Percentiles rank a stretch among this genome's conserved stretches.
phyloP scores from a whole-genome alignment of 1,140 invertebrate genomes.

The Bombus sibiricus region DNA sequence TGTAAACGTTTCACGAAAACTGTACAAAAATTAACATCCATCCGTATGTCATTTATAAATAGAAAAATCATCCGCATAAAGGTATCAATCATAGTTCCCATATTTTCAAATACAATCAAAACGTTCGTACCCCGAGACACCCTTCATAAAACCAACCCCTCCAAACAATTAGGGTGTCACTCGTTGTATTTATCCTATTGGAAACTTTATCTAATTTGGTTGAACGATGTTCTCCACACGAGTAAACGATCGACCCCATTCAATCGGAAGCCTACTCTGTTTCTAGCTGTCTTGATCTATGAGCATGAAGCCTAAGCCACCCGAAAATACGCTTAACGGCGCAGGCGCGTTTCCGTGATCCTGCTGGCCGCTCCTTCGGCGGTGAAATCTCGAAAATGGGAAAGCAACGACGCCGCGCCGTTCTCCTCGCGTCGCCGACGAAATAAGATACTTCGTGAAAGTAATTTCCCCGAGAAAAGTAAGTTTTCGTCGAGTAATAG shows the following conservation, averaged over 20 bases:
- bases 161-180: background rate
- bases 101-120: background rate
- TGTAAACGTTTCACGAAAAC: background rate
- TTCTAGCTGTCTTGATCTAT: constrained; percentile 9
- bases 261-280: background rate
- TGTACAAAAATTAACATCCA: background rate
- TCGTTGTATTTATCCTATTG: too few species aligned
- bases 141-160: background rate
- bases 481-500: constrained; percentile 73
- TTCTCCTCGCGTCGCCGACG: constrained; percentile 41
- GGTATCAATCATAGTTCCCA: background rate
- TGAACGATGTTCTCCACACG: background rate
- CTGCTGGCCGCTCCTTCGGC: background rate
- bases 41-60: background rate
- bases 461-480: constrained; percentile 72
- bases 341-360: background rate
- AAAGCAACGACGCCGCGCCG: constrained; percentile 19
- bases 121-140: background rate
- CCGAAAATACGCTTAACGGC: background rate
- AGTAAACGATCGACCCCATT: background rate
- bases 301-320: constrained; percentile 17
- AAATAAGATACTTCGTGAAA: constrained; percentile 73
- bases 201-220: background rate
- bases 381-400: constrained; percentile 17
- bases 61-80: background rate